phyloP scores from a whole-genome alignment of 1,140 invertebrate species.

The Bombus sylvicola region DNA sequence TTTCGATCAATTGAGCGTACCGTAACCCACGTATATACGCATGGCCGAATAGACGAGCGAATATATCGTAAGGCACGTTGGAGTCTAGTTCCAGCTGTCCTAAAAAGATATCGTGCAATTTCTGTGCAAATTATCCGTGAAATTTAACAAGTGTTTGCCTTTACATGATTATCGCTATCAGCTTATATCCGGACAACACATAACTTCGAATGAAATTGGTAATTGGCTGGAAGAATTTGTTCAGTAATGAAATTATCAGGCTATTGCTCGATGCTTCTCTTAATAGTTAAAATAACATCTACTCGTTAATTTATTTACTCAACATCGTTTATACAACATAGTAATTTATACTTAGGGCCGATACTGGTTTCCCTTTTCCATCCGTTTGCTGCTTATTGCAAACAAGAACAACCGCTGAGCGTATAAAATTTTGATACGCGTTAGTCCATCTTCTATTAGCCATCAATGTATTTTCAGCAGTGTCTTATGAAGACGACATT shows the following conservation, averaged over 20 bases:
- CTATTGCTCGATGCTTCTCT: background rate
- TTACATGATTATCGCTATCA: constrained; percentile 1
- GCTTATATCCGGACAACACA: constrained; percentile 15
- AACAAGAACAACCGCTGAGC: background rate
- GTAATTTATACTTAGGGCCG: constrained; percentile 22
- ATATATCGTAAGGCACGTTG: background rate
- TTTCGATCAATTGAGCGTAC: constrained; percentile 64
- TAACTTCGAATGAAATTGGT: background rate
- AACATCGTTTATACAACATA: background rate
- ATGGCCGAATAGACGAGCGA: background rate
- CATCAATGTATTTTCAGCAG: constrained; percentile 42
- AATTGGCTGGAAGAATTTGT: too few relatives aligned
- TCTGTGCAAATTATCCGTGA: constrained; percentile 34
- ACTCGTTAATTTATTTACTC: constrained; percentile 23
- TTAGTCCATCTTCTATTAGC: constrained; percentile 16
- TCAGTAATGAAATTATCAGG: background rate
- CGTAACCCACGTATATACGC: constrained; percentile 33
- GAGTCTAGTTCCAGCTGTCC: constrained; percentile 1
- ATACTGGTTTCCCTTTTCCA: constrained; percentile 29
- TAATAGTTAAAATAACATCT: background rate
- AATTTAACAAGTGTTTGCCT: constrained; percentile 11
- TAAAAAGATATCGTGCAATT: constrained; percentile 11
- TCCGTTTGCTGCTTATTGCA: constrained; percentile 18
- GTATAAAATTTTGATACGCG: constrained; percentile 16
- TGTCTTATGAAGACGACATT: constrained; percentile 27